Conservation (phyloP, 2,113 vertebrate species). For the Axis porcinus region DNA sequence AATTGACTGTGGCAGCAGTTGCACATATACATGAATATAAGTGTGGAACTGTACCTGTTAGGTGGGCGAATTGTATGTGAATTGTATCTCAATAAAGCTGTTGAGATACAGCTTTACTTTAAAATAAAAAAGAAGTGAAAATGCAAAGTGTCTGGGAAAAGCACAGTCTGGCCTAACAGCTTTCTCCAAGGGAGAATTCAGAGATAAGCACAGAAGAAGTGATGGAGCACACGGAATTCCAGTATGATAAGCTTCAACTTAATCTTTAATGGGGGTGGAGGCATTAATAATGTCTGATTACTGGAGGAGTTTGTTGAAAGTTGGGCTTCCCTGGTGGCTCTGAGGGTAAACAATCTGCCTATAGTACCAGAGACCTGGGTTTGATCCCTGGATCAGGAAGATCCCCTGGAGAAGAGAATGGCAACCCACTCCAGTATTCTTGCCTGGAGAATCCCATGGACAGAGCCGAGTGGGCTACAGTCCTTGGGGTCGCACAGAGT, state of each 20-base stretch:
- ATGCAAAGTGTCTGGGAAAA: neutral
- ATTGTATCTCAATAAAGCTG: neutral
- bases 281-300: neutral
- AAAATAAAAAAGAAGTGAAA: neutral
- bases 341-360: neutral
- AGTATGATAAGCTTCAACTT: neutral
- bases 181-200: neutral
- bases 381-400: neutral
- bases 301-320: neutral
- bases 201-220: neutral
- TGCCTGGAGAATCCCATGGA: neutral
- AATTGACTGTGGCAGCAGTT: neutral
- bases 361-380: neutral
- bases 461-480: neutral
- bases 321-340: neutral
- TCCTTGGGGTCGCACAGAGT: neutral
- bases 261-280: neutral
- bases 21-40: neutral
- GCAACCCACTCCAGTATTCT: neutral
- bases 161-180: neutral
- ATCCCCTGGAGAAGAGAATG: neutral
- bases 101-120: neutral
- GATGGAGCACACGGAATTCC: neutral
- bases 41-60: neutral
- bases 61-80: neutral